Conservation (phyloP, 2,888 invertebrate genomes). For the Cordilura impudica region DNA sequence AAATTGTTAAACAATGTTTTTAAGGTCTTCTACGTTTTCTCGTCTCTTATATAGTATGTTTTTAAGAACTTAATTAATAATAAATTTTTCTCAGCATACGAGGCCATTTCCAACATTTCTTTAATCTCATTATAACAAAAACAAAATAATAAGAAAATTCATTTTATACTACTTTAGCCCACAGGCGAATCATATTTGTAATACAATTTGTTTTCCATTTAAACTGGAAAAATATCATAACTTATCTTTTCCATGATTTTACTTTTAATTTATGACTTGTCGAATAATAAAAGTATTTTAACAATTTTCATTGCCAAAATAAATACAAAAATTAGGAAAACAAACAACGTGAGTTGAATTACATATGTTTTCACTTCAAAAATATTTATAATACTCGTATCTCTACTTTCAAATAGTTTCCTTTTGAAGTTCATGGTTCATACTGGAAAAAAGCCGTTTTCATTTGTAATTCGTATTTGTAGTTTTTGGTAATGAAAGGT, state of each 20-base stretch:
- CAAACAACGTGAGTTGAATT: slow-evolving; percentile 55
- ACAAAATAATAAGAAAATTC: too few species aligned
- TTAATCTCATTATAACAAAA: neutral
- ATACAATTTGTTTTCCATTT: slow-evolving; percentile 36
- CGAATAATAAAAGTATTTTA: slow-evolving; percentile 36
- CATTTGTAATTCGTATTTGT: slow-evolving; percentile 3
- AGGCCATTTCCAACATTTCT: too few species aligned
- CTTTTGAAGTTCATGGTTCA: slow-evolving; percentile 43
- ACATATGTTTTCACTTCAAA: slow-evolving; percentile 30
- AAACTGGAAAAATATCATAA: slow-evolving; percentile 46
- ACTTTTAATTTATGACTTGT: slow-evolving; percentile 48
- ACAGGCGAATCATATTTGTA: slow-evolving; percentile 21
- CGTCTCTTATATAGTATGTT: too few species aligned
- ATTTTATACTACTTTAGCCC: slow-evolving; percentile 2
- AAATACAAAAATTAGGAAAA: slow-evolving; percentile 14
- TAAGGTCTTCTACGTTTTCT: too few species aligned
- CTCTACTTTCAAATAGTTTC: neutral
- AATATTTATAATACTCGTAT: neutral
- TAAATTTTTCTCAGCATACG: too few species aligned
- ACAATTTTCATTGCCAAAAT: neutral
- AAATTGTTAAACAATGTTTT: too few species aligned
- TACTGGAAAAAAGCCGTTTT: slow-evolving; percentile 13
- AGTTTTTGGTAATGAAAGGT: slow-evolving; percentile 36
- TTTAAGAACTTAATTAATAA: too few species aligned
- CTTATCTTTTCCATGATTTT: slow-evolving; percentile 39